Conservation (phyloP, 2,113 vertebrate genomes). For the Chloebia gouldiae region DNA sequence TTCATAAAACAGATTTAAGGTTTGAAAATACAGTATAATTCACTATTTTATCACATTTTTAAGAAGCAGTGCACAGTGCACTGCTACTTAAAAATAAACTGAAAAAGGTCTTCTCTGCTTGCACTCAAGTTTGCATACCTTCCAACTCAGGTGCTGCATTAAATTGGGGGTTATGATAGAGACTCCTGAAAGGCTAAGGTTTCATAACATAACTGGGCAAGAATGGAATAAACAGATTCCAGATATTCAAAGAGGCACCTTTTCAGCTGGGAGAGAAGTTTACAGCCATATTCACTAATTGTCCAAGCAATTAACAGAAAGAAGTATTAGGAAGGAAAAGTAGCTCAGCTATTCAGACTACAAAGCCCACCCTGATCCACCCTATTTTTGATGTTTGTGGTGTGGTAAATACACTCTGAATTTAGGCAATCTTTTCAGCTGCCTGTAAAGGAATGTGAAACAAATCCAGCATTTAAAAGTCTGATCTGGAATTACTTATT, state of each 20-base stretch:
- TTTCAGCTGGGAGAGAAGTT: neutral
- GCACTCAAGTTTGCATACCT: rapidly evolving
- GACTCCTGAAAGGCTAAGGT: neutral
- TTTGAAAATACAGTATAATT: neutral
- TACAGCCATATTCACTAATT: neutral
- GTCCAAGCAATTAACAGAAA: neutral
- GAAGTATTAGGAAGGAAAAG: neutral
- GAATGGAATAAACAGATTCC: neutral
- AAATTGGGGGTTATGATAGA: neutral
- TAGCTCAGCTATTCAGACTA: neutral
- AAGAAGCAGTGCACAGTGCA: neutral
- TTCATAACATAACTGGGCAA: neutral
- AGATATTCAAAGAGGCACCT: neutral
- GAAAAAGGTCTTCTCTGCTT: neutral
- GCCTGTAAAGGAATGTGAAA: neutral
- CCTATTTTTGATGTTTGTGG: neutral
- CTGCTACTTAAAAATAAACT: neutral
- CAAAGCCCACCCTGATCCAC: neutral
- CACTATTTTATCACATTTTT: neutral
- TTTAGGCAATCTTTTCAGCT: neutral
- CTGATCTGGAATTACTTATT: neutral
- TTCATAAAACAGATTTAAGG: neutral
- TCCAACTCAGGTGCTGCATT: neutral
- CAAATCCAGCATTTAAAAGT: neutral
- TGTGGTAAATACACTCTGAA: neutral